Evolutionary conservation across 2,113 vertebrate species (phyloP), one percentile per base, ranked within the genome.

Genomic region (Nannospalax galili): DNA sequence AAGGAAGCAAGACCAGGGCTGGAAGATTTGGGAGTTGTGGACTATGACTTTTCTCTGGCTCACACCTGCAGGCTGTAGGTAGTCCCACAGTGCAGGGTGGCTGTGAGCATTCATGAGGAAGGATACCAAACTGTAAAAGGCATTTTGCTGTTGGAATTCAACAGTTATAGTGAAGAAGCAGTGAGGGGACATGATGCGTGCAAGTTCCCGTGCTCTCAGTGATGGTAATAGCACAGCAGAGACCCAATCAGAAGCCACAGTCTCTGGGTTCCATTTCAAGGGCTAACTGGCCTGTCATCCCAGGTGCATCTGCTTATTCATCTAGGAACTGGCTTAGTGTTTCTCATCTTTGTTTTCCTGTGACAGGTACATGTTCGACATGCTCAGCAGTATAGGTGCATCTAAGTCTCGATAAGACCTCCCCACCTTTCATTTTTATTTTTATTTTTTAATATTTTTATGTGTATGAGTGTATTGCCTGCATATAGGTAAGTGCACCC

Each of bases 21-120:
- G 17, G 84, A 84, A 81, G 60, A 20, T 45, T n/a, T 70, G 45
- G 37, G 35, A 37, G 30, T 37, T 82, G 37, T 86, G 69, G 78
- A 52, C 16, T 9, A 32, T 48, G 67, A 45, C n/a, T 75, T 48
- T n/a, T 86, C 56, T 35, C 69, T 79, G 81, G 65, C 45, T 90
- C 72, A n/a, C 67, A 92, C 96, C 94, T 95, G 95, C 77, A 86
- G 93, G 28, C 64, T 40, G 0, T 73, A 1, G 22, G 40, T 67
- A 56, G 35, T 58, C 89, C 37, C 62, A 60, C 85, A 56, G 37
- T 45, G 64, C 60, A 16, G 58, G 22, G 40, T 56, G 80, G 32
- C 87, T 72, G 37, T 58, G 45, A n/a, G n/a, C n/a, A n/a, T n/a
- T n/a, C n/a, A n/a, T n/a, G 90, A 86, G 87, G 75, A 84, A 91